Percentiles rank a stretch among this genome's conserved stretches.
These are phyloP conservation scores for Oncopeltus fasciatus DNA, from an alignment of 1,140 invertebrate genomes.

Conservation along the genomic window DNA sequence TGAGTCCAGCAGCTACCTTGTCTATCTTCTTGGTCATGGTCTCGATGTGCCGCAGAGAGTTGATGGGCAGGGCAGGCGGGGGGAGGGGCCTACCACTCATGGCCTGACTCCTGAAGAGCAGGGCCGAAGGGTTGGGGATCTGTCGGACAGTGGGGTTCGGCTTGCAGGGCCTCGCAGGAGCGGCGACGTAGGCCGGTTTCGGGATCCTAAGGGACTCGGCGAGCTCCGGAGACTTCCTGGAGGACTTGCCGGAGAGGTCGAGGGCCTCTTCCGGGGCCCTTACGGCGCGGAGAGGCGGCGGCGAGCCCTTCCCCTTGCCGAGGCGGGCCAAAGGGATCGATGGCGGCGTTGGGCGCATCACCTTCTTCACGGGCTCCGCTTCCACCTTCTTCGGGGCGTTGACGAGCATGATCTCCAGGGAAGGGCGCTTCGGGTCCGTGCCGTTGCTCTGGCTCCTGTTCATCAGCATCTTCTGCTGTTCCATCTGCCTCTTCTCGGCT, in stretches of 20 bases:
- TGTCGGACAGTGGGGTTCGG: conserved; percentile 30
- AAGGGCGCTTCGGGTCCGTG: conserved; percentile 23
- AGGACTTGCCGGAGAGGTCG: conserved; percentile 27
- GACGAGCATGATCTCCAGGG: conserved; percentile 27
- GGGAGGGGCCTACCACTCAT: conserved; percentile 11
- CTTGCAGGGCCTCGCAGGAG: background rate
- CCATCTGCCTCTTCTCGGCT: conserved; percentile 24
- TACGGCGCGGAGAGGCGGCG: background rate
- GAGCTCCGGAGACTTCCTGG: conserved; percentile 22
- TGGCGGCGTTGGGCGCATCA: conserved; percentile 8
- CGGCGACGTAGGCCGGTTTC: background rate
- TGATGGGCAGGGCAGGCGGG: conserved; percentile 19
- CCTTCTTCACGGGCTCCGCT: conserved; percentile 8
- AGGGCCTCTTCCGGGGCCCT: conserved; percentile 20
- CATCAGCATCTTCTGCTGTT: conserved; percentile 23
- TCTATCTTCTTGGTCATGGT: conserved; percentile 26
- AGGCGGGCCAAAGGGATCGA: conserved; percentile 14
- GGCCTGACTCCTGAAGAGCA: conserved; percentile 25
- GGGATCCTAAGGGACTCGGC: conserved; percentile 19
- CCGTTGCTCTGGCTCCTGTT: conserved; percentile 18
- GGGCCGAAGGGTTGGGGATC: conserved; percentile 30
- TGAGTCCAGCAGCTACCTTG: conserved; percentile 26
- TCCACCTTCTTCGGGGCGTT: conserved; percentile 20
- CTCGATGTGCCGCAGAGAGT: conserved; percentile 26
- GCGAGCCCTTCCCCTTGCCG: conserved; percentile 9